A percentile compares a stretch with the other conserved stretches of the same genome.
Evolutionary conservation across 2,113 vertebrate genomes (phyloP).

Genomic region (Phocoena phocoena): DNA sequence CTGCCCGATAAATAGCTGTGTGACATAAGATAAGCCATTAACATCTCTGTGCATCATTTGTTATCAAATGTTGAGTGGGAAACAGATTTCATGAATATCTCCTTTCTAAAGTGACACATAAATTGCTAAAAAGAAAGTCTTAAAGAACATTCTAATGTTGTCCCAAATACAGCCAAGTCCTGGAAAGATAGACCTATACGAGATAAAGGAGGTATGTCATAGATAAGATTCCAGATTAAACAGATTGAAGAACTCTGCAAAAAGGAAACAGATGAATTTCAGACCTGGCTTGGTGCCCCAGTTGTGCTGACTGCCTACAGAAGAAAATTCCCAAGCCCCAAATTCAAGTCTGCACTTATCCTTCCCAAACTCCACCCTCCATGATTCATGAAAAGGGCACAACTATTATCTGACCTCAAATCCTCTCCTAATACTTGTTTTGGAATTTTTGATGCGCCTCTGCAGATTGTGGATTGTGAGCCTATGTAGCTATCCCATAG

Average conservation of each 20-base stretch:
- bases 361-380: neutral
- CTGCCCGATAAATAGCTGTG: neutral
- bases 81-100: neutral
- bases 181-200: neutral
- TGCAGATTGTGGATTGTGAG: neutral
- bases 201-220: neutral
- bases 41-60: constrained; percentile 41
- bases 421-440: neutral
- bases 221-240: neutral
- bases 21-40: constrained; percentile 5
- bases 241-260: neutral
- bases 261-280: constrained; percentile 4
- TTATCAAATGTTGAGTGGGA: constrained; percentile 9
- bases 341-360: neutral
- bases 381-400: constrained; percentile 16
- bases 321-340: neutral
- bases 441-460: neutral
- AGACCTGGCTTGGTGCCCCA: neutral
- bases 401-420: constrained; percentile 15
- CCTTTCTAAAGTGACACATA: neutral
- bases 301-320: neutral
- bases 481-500: fast-evolving
- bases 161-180: neutral
- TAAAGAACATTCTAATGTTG: neutral
- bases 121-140: neutral